Base-by-base conservation (phyloP, 2,888 invertebrate genomes). In the Embidobia sp. region DNA sequence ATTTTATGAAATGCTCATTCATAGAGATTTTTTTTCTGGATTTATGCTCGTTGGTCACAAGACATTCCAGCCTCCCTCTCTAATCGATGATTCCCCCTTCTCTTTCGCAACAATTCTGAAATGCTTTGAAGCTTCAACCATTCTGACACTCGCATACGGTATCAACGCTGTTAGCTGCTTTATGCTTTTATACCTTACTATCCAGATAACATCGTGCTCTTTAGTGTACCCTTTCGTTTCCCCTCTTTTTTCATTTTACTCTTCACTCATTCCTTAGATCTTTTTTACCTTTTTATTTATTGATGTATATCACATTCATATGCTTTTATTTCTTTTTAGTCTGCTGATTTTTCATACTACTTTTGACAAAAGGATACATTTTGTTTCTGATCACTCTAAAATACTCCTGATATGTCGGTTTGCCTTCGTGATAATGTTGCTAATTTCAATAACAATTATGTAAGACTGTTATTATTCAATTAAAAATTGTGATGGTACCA, bases 151-250 rank as follows among this genome's bases (percentile, higher is more conserved):
- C 86, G 84, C 81, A 83, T 83, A 83, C 80, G 80, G 85, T 87
- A 87, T 87, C 87, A 87, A 86, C 87, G 86, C 84, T 86, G 86
- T 84, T 86, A 83, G 85, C 84, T 81, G 82, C 84, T 83, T 83
- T 83, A 80, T 84, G 85, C 87, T 86, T 87, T 87, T 87, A 88
- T 86, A 86, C 86, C 84, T 85, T 84, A 83, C 82, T 83, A 84
- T 78, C 79, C 79, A 86, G 87, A 87, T 87, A 87, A 87, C 80
- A 87, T 87, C 87, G 81, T 70, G 78, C 79, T 80, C 80, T 77
- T 77, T 79, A 78, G 77, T 67, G 42, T 59, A 55, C 40, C 57
- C 59, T 57, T 53, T 55, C 63, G 22, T 61, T 53, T 46, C 27
- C 44, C 26, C 40, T 55, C 40, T 46, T 33, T 26, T 29, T 29